Percentiles rank a stretch among this genome's conserved stretches.
These are phyloP conservation scores for Zootermopsis nevadensis DNA, from an alignment of 2,888 invertebrate species.

Conservation along the genomic window DNA sequence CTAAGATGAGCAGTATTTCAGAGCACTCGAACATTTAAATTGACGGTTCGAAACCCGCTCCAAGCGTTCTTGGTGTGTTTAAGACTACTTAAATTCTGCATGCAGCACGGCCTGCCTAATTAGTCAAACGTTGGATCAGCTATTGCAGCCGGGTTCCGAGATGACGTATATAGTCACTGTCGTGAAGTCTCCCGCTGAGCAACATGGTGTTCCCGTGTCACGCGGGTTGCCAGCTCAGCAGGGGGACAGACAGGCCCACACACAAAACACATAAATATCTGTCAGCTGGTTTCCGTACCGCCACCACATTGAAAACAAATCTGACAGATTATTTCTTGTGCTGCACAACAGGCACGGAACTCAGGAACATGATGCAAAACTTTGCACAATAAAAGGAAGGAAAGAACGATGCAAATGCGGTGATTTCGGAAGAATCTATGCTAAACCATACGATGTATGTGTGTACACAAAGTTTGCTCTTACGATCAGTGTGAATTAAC, in stretches of 20 bases:
- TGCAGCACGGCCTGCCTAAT: background rate
- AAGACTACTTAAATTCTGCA: too few species aligned
- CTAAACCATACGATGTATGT: too few species aligned
- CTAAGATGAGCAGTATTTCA: too few species aligned
- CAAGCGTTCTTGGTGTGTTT: too few species aligned
- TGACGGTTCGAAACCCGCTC: too few species aligned
- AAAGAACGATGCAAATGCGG: too few species aligned
- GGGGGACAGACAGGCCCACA: constrained; percentile 31
- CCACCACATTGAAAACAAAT: constrained; percentile 24
- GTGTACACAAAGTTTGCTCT: background rate
- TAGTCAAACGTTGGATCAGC: background rate
- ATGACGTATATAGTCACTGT: background rate
- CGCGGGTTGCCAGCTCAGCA: constrained; percentile 33
- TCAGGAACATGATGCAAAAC: background rate
- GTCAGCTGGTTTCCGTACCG: constrained; percentile 19
- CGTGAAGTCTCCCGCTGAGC: constrained; percentile 33
- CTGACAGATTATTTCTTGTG: constrained; percentile 18
- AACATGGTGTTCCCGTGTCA: constrained; percentile 40
- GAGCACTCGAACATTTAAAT: too few species aligned
- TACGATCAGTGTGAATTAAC: background rate
- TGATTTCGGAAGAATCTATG: too few species aligned
- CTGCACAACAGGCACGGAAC: background rate
- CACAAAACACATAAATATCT: constrained; percentile 42
- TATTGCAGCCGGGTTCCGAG: background rate
- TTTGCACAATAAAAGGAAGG: background rate